Conservation (phyloP, 2,113 vertebrate genomes). For the Lipotes vexillifer region DNA sequence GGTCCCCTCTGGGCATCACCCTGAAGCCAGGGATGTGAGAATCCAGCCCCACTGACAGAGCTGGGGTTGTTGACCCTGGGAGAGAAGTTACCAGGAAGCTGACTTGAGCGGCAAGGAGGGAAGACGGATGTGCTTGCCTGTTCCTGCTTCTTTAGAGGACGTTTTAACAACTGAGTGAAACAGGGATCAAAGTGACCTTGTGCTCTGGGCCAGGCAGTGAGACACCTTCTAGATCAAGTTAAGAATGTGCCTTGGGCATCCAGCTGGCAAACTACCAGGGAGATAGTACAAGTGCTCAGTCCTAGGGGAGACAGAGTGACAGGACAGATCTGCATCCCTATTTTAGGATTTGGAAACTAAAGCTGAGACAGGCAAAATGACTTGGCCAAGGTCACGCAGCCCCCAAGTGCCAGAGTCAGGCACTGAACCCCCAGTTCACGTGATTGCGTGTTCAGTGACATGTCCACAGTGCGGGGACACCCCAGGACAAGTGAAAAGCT, state of each 20-base stretch:
- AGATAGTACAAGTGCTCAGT: background rate
- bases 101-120: background rate
- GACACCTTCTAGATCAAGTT: background rate
- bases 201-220: background rate
- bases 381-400: background rate
- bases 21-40: background rate
- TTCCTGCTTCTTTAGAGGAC: background rate
- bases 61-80: background rate
- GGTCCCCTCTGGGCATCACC: background rate
- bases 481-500: accelerated
- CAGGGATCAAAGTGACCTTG: background rate
- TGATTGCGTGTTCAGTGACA: accelerated
- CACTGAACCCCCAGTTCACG: accelerated
- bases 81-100: background rate
- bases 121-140: accelerated
- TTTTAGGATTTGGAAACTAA: background rate
- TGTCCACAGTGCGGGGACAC: accelerated
- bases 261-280: background rate
- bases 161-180: background rate
- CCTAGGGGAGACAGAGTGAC: background rate
- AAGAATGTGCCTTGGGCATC: background rate
- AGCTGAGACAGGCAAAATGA: background rate
- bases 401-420: accelerated
- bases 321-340: background rate
- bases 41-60: background rate